phyloP scores from a whole-genome alignment of 2,797 vertebrate genomes.

The Sebastes flavidus region DNA sequence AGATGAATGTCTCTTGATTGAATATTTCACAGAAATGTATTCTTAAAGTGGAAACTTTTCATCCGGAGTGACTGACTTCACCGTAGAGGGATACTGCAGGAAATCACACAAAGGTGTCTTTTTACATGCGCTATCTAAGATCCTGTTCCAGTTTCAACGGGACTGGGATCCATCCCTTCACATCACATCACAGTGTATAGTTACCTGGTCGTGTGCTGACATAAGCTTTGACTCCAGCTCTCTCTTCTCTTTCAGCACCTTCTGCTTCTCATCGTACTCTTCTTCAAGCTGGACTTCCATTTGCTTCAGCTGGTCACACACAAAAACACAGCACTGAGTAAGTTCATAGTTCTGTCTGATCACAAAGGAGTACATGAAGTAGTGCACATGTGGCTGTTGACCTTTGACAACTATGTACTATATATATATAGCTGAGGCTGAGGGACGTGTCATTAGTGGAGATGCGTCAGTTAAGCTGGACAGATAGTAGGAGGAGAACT shows the following conservation, averaged over 20 bases:
- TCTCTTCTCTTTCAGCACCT: conserved; percentile 93
- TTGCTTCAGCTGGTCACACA: conserved; percentile 85
- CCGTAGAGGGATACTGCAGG: neutral
- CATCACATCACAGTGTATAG: rapidly evolving
- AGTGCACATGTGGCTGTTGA: neutral
- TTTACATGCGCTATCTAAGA: neutral
- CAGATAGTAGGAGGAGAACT: neutral
- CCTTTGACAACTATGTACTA: neutral
- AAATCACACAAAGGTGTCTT: neutral
- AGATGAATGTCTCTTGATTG: neutral
- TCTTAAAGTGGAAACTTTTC: neutral
- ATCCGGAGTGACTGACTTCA: neutral
- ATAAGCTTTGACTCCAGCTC: conserved; percentile 92
- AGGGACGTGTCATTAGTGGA: neutral
- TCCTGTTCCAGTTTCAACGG: neutral
- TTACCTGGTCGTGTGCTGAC: conserved; percentile 90
- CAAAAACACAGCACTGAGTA: neutral
- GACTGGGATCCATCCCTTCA: neutral
- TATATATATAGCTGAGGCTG: neutral
- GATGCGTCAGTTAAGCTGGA: neutral
- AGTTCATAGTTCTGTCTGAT: neutral
- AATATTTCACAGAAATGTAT: neutral
- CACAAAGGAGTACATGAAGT: neutral
- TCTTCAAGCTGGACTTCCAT: conserved; percentile 97
- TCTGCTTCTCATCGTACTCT: conserved; percentile 97